Conservation (phyloP, 2,888 invertebrate species). For the Resseliella maxima region DNA sequence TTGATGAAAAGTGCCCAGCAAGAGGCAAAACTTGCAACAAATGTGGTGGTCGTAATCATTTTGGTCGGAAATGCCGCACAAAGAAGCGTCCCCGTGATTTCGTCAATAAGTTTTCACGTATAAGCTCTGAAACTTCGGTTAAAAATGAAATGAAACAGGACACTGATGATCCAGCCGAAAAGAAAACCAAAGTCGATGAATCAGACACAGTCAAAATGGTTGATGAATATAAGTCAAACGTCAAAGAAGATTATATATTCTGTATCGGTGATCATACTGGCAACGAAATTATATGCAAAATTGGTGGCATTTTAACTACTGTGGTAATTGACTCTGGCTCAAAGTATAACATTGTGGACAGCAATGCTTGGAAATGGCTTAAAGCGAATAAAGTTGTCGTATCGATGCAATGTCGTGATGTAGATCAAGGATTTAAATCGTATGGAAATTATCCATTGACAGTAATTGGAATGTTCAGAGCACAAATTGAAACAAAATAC, state of each 20-base stretch:
- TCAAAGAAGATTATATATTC: background rate
- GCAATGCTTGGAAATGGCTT: slow-evolving; percentile 59
- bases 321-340: slow-evolving; percentile 61
- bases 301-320: slow-evolving; percentile 59
- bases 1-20: slow-evolving; percentile 56
- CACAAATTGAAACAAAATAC: background rate
- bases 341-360: slow-evolving; percentile 60
- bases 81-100: background rate
- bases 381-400: slow-evolving; percentile 56
- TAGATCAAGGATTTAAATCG: background rate
- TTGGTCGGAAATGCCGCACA: slow-evolving; percentile 53
- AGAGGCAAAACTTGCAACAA: slow-evolving; percentile 56
- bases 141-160: background rate
- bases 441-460: background rate
- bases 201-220: background rate
- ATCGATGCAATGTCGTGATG: background rate
- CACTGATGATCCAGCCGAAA: background rate
- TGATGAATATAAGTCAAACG: background rate
- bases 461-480: background rate
- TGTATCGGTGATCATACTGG: background rate
- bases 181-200: background rate
- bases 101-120: background rate
- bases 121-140: background rate
- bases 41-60: slow-evolving; percentile 56
- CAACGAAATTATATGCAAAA: background rate